These are phyloP conservation scores for Ceyx erithaca DNA, from an alignment of 2,797 vertebrate species.

Conservation along the genomic window DNA sequence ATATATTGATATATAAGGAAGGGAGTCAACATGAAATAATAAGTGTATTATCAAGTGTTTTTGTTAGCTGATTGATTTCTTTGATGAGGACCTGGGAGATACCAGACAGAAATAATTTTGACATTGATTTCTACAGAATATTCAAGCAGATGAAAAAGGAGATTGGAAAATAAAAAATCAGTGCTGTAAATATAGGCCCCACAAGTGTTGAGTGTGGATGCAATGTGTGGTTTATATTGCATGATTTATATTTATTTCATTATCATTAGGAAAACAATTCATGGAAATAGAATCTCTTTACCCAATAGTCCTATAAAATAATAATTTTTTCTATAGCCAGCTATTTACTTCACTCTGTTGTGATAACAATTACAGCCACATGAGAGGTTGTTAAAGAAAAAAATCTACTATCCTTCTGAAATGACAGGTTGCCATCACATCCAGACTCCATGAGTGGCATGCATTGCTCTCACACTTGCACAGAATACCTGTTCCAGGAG, in stretches of 20 bases:
- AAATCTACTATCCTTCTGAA: not conserved
- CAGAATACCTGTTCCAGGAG: not conserved
- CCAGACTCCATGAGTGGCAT: not conserved
- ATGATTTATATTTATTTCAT: not conserved
- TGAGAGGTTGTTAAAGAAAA: not conserved
- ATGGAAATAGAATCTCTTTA: not conserved
- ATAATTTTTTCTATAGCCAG: not conserved
- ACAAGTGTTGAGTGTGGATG: not conserved
- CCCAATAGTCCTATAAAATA: not conserved
- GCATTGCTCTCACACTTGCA: not conserved
- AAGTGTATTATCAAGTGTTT: not conserved
- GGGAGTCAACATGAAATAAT: not conserved
- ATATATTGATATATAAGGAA: not conserved
- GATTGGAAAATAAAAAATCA: not conserved
- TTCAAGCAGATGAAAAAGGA: not conserved
- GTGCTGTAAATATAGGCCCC: not conserved
- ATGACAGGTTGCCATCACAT: not conserved
- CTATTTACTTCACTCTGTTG: not conserved
- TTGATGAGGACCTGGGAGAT: not conserved
- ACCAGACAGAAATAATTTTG: not conserved
- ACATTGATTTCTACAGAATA: not conserved
- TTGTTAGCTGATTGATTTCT: not conserved
- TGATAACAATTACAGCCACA: not conserved
- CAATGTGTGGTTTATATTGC: accelerated
- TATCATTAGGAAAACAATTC: not conserved